Evolutionary conservation across 30 jellyfish, hydroid and myxozoan genomes (phyloP).

Genomic region (Aurelia coerulea): DNA sequence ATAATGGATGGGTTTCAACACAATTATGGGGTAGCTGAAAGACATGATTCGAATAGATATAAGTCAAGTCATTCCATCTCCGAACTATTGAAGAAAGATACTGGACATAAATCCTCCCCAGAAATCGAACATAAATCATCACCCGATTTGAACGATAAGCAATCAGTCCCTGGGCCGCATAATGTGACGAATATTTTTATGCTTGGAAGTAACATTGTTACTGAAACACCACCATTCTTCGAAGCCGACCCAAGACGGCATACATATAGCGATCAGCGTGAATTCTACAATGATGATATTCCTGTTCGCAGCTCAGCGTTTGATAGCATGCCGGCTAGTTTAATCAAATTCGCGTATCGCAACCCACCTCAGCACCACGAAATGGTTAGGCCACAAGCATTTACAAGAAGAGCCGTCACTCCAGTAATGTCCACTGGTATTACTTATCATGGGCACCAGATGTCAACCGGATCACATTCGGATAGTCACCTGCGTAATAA

Average conservation of each 20-base stretch:
- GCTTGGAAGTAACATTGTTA: constrained; percentile 24
- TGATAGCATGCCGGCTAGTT: constrained; percentile 47
- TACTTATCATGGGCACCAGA: constrained; percentile 15
- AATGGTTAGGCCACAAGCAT: constrained; percentile 20
- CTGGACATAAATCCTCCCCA: no score
- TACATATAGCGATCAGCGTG: constrained; percentile 17
- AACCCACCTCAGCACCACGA: constrained; percentile 37
- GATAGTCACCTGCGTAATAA: constrained; percentile 43
- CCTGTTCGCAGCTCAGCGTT: constrained; percentile 21
- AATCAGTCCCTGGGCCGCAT: constrained; percentile 1
- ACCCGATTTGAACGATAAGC: constrained; percentile 9
- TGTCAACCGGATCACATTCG: constrained; percentile 30
- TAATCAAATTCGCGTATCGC: constrained; percentile 31
- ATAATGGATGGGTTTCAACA: no score
- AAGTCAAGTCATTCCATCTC: constrained; percentile 76
- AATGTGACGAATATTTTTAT: constrained; percentile 15
- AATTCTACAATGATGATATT: constrained; percentile 19
- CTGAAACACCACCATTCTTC: constrained; percentile 10
- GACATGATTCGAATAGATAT: constrained; percentile 1
- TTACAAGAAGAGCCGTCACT: constrained; percentile 47
- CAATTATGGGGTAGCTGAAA: not conserved
- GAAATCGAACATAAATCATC: no score
- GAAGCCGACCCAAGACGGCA: constrained; percentile 38
- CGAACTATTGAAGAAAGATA: constrained; percentile 77
- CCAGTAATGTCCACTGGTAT: constrained; percentile 33